Evolutionary conservation across 2,797 vertebrate genomes (phyloP).

Genomic region (Discoglossus pictus): DNA sequence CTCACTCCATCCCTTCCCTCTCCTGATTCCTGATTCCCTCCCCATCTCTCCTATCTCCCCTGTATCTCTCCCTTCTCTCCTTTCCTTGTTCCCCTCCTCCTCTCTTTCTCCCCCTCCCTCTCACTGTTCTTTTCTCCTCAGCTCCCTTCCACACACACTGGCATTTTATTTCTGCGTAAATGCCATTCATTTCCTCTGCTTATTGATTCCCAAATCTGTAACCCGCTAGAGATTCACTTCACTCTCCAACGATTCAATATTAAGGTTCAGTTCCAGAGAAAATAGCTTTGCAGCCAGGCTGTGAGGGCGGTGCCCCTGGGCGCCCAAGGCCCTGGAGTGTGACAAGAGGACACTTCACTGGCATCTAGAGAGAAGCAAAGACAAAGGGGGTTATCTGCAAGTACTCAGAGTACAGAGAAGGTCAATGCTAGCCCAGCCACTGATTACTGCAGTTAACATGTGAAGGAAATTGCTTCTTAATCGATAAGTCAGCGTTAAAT

Average conservation of each 20-base stretch:
- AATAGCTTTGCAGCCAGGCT: background rate
- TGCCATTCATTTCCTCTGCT: conserved; percentile 51
- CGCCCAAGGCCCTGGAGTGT: conserved; percentile 7
- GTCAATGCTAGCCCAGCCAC: background rate
- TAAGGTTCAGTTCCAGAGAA: conserved; percentile 34
- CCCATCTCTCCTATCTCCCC: background rate
- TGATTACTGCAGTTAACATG: background rate
- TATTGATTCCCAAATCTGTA: conserved; percentile 36
- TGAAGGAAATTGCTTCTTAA: background rate
- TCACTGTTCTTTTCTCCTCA: conserved; percentile 21
- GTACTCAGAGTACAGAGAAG: background rate
- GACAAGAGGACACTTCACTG: background rate
- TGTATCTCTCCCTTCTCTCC: no score
- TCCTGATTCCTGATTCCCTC: no score
- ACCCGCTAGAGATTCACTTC: background rate
- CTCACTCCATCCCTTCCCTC: no score
- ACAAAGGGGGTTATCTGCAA: background rate
- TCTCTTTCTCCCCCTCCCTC: background rate
- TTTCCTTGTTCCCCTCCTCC: background rate
- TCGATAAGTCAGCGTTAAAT: background rate
- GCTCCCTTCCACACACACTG: conserved; percentile 1
- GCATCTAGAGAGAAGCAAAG: background rate
- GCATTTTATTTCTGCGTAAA: conserved; percentile 52
- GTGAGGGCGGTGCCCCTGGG: no score
- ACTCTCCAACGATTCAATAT: conserved; percentile 11